Percentiles rank a stretch among this genome's conserved stretches.
phyloP scores from a whole-genome alignment of 2,113 vertebrate genomes.

The Sus scrofa region T2T-Sscrofa CM000827.6:87768501-87769000 shows the following conservation, averaged over 20 bases:
- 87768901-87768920: background rate
- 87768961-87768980: slow-evolving; percentile 16
- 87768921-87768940: slow-evolving; percentile 59
- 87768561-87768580: background rate
- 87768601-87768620: slow-evolving; percentile 41
- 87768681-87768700: background rate
- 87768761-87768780: background rate
- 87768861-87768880: slow-evolving; percentile 2
- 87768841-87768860: slow-evolving; percentile 62
- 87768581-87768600: background rate
- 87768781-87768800: background rate
- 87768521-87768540: background rate
- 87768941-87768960: slow-evolving; percentile 50
- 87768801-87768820: slow-evolving; percentile 8
- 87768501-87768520: background rate
- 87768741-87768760: background rate
- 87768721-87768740: background rate
- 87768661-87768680: background rate
- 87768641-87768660: background rate
- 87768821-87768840: slow-evolving; percentile 19
- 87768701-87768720: background rate
- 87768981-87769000: slow-evolving; percentile 33
- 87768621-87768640: background rate
- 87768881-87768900: background rate
- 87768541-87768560: background rate